phyloP scores from a whole-genome alignment of 2,113 vertebrate genomes.

The Datnioides undecimradiatus region DNA sequence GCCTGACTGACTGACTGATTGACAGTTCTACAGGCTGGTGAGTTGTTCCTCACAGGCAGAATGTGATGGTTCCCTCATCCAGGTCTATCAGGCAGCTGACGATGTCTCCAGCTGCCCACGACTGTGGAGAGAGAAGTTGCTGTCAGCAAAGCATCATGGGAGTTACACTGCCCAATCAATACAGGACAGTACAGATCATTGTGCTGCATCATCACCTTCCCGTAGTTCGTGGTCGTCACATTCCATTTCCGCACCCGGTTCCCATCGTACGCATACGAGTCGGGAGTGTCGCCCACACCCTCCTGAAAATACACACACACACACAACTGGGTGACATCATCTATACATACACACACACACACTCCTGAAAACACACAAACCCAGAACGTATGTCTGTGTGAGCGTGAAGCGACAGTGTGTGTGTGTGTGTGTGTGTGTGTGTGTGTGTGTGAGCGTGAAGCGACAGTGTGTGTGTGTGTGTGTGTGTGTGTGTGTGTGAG shows the following conservation, averaged over 20 bases:
- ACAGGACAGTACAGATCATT: too few species aligned
- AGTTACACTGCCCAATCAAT: too few species aligned
- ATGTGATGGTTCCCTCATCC: slow-evolving; percentile 93
- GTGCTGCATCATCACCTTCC: slow-evolving; percentile 86
- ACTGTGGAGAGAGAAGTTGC: slow-evolving; percentile 78
- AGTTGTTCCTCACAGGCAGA: slow-evolving; percentile 98
- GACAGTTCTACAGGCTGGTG: too few species aligned
- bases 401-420: too few species aligned
- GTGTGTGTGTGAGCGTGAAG: too few species aligned
- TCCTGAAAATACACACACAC: slow-evolving; percentile 83
- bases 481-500: too few species aligned
- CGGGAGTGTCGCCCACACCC: slow-evolving; percentile 95
- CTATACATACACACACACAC: not conserved
- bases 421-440: too few species aligned
- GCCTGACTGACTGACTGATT: too few species aligned
- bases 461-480: too few species aligned
- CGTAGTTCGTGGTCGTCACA: slow-evolving; percentile 96
- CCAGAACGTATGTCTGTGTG: too few species aligned
- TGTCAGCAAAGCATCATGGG: not conserved
- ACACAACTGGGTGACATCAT: too few species aligned
- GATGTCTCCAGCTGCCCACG: slow-evolving; percentile 98
- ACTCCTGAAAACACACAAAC: too few species aligned
- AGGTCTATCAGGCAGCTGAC: slow-evolving; percentile 98
- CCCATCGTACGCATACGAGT: slow-evolving; percentile 97
- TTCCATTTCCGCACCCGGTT: slow-evolving; percentile 99